Conservation (phyloP, 2,797 vertebrate genomes). For the Bufotes viridis region DNA sequence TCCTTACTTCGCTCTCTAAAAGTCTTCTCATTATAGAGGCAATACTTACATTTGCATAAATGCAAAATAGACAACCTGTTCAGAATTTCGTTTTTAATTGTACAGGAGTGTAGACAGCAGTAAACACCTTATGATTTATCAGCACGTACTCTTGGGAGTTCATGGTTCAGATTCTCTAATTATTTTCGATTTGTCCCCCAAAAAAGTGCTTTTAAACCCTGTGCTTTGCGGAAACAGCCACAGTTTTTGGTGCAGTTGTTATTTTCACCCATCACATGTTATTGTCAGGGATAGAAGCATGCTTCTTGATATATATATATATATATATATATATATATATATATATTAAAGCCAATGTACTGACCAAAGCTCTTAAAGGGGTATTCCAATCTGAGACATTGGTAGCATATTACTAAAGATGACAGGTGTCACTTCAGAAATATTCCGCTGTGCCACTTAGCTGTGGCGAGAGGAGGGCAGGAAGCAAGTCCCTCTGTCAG, state of each 20-base stretch:
- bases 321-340: no score
- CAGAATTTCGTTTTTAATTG: background rate
- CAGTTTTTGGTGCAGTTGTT: no score
- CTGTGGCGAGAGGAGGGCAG: slow-evolving; percentile 3
- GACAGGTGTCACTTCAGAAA: slow-evolving; percentile 56
- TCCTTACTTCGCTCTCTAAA: background rate
- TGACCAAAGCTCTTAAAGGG: no score
- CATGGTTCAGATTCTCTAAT: background rate
- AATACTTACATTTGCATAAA: slow-evolving; percentile 21
- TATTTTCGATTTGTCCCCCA: background rate
- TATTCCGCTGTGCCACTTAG: slow-evolving; percentile 31
- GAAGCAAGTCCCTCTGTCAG: background rate
- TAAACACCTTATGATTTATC: background rate
- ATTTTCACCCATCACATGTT: no score
- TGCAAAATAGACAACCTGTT: slow-evolving; percentile 27
- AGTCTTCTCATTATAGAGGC: background rate
- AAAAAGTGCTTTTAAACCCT: no score
- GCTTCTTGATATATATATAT: no score
- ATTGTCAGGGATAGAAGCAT: no score
- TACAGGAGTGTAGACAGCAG: background rate
- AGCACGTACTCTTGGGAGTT: background rate
- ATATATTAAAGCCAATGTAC: no score
- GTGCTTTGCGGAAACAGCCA: no score
- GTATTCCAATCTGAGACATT: no score
- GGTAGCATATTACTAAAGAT: background rate